Evolutionary conservation across 2,113 vertebrate genomes (phyloP).

Genomic region (Boulengeromyrus knoepffleri): DNA sequence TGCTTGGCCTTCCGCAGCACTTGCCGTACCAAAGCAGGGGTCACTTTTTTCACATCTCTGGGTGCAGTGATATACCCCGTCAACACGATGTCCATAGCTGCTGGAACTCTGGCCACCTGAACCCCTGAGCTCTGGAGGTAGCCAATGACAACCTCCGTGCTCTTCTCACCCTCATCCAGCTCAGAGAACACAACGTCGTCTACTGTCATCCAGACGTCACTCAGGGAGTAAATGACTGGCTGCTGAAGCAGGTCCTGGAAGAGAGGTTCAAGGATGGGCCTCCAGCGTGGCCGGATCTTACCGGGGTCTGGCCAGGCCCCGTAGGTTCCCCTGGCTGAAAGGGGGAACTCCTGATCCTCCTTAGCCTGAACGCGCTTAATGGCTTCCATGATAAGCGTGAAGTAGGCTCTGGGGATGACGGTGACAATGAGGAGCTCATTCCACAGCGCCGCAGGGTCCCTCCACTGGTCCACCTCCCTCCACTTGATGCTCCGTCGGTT

Average conservation of each 20-base stretch:
- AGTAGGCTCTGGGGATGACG: conserved; percentile 82
- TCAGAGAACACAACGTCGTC: conserved; percentile 83
- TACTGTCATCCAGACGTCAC: conserved; percentile 71
- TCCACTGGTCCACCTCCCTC: conserved; percentile 93
- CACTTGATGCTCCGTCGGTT: conserved; percentile 97
- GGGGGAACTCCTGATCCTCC: conserved; percentile 69
- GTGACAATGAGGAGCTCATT: conserved; percentile 84
- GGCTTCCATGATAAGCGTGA: conserved; percentile 76
- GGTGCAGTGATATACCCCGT: conserved; percentile 48
- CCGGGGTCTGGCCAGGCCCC: conserved; percentile 78
- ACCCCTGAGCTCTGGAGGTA: conserved; percentile 92
- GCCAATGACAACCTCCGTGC: conserved; percentile 71
- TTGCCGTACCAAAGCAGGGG: conserved; percentile 75
- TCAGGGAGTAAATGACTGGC: conserved; percentile 73
- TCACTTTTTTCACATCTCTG: conserved; percentile 71
- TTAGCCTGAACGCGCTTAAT: conserved; percentile 73
- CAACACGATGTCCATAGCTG: conserved; percentile 66
- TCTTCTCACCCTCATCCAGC: conserved; percentile 65
- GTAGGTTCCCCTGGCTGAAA: conserved; percentile 73
- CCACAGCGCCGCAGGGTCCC: conserved; percentile 92
- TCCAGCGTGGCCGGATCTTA: conserved; percentile 76
- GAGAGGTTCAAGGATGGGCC: conserved; percentile 76
- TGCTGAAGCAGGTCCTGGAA: conserved; percentile 77
- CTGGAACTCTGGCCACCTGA: conserved; percentile 77
- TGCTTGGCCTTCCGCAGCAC: conserved; percentile 74